phyloP scores from a whole-genome alignment of 2,888 invertebrate genomes.

The Cheilosia grossa region DNA sequence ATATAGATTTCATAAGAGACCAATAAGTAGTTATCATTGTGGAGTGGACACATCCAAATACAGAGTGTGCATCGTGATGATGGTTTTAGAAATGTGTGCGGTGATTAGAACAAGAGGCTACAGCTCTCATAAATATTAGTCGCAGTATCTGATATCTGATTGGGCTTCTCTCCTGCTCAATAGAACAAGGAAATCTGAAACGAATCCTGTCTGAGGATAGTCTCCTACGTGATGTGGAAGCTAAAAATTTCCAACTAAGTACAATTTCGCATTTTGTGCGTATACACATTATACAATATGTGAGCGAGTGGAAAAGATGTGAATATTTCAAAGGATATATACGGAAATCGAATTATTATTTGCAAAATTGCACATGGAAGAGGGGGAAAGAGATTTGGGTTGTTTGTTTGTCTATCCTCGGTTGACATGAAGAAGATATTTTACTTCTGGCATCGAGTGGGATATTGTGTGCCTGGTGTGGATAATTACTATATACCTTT shows the following conservation, averaged over 20 bases:
- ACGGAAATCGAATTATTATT: conserved; percentile 68
- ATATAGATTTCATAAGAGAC: conserved; percentile 30
- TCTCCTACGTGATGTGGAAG: conserved; percentile 59
- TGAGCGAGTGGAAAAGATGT: conserved; percentile 36
- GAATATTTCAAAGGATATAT: conserved; percentile 55
- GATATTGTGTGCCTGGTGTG: conserved; percentile 10
- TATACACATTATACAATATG: conserved; percentile 14
- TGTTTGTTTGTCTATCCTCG: background rate
- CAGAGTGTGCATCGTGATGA: conserved; percentile 10
- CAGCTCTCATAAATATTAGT: background rate
- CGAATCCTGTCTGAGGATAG: background rate
- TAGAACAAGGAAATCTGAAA: conserved; percentile 21
- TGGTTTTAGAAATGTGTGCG: conserved; percentile 21
- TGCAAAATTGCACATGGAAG: conserved; percentile 50
- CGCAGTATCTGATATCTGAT: conserved; percentile 17
- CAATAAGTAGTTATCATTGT: conserved; percentile 48
- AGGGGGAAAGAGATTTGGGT: background rate
- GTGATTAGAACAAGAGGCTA: conserved; percentile 12
- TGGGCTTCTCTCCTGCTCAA: conserved; percentile 3
- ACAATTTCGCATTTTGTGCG: conserved; percentile 44
- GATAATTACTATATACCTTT: conserved; percentile 54
- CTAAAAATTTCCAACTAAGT: conserved; percentile 63
- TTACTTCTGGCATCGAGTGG: background rate
- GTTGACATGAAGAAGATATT: background rate
- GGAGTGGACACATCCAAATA: conserved; percentile 40